Evolutionary conservation across 1,140 invertebrate species (phyloP), one percentile per base, ranked within the genome.

Genomic region (Leguminivora glycinivorella): DNA sequence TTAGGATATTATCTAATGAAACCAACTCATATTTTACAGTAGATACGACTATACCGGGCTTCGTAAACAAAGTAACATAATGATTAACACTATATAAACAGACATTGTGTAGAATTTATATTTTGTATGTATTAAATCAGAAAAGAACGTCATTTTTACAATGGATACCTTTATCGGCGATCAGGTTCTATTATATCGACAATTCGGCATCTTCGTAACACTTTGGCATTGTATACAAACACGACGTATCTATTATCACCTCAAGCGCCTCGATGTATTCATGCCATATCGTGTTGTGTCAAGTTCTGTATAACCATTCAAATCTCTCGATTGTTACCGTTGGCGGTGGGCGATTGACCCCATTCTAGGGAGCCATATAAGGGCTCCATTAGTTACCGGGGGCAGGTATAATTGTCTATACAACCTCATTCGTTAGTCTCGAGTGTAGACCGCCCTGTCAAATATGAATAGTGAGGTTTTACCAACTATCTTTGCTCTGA

Each of bases 281-380:
- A 34, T 22, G 25, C 7, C 58, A 63, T 29, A 29, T 63, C 58
- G 72, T 73, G 73, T 75, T 70, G 52, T 71, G 70, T 77, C 75
- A 74, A 77, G 72, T 67, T 66, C 29, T 68, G 69, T 75, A 67
- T 31, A 68, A 22, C 52, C 58, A 76, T 77, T 75, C 69, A 71
- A 71, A 75, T 77, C 75, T 81, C 79, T 75, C 75, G 75, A 76
- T 73, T 67, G 56, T 77, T 77, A 80, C 74, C 75, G 78, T 78
- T 79, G 47, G 47, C 70, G 67, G 79, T 83, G 71, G 81, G 76
- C 75, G 76, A 69, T 58, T 75, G 72, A 73, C 76, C 76, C 70
- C 58, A 71, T 75, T 79, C 47, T 60, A 52, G 63, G 68, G 56
- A 71, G 70, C 79, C 79, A 75, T 80, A 77, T 79, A 81, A 80